phyloP scores from a whole-genome alignment of 2,797 vertebrate species.

The Odontamblyopus rebecca region DNA sequence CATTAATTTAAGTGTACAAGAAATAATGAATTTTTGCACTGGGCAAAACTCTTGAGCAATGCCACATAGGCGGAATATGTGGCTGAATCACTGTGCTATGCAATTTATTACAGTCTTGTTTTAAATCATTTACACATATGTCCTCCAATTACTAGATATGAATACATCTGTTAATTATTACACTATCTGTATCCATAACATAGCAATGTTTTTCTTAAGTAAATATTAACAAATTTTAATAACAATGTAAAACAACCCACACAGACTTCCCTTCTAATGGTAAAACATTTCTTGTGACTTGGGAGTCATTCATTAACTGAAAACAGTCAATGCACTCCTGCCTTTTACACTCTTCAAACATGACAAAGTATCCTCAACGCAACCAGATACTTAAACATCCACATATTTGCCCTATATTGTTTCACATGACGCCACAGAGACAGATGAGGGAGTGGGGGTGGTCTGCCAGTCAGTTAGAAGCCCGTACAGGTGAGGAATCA shows the following conservation, averaged over 20 bases:
- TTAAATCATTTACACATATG: too few relatives aligned
- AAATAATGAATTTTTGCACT: too few relatives aligned
- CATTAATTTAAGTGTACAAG: too few relatives aligned
- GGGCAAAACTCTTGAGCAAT: background rate
- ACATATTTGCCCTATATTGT: slow-evolving; percentile 43
- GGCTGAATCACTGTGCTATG: background rate
- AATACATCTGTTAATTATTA: background rate
- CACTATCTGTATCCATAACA: background rate
- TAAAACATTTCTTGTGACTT: slow-evolving; percentile 11
- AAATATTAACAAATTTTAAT: background rate
- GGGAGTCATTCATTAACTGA: slow-evolving; percentile 43
- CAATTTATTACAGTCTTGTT: too few relatives aligned
- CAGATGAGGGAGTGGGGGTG: slow-evolving; percentile 24
- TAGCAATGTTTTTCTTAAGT: background rate
- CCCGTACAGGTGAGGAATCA: slow-evolving; percentile 61
- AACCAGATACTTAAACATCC: slow-evolving; percentile 28
- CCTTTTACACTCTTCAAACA: slow-evolving; percentile 28
- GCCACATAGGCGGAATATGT: too few relatives aligned
- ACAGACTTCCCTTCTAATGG: background rate
- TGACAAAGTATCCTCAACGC: slow-evolving; percentile 8
- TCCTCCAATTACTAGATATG: background rate
- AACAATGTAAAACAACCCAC: background rate
- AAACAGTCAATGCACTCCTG: slow-evolving; percentile 19
- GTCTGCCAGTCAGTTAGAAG: slow-evolving; percentile 48
- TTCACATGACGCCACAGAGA: slow-evolving; percentile 38